Conservation (phyloP, 2,797 vertebrate genomes). For the Brachyrhaphis roseni region DNA sequence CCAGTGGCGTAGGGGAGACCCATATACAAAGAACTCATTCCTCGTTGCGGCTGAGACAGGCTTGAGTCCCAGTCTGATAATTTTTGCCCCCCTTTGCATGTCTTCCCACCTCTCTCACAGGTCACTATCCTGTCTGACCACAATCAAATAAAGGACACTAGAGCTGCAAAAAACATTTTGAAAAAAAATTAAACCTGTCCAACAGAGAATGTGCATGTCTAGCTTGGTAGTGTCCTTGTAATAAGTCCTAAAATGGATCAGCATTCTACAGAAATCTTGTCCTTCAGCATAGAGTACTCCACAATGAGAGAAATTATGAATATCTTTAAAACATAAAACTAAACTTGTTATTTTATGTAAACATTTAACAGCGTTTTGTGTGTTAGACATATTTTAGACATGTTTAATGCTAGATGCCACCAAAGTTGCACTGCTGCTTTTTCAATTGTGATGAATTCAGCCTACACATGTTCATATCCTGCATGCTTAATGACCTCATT, state of each 20-base stretch:
- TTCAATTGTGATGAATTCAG: conserved; percentile 41
- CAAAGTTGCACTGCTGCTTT: conserved; percentile 17
- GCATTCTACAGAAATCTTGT: background rate
- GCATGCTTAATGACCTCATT: conserved; percentile 84
- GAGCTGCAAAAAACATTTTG: too few species aligned
- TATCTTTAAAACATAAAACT: background rate
- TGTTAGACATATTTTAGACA: background rate
- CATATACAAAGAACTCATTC: too few species aligned
- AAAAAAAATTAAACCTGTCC: too few species aligned
- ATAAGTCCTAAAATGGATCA: background rate
- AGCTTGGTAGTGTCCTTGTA: background rate
- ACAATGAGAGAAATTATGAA: conserved; percentile 8
- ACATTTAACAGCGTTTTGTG: background rate
- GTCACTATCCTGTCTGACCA: too few species aligned
- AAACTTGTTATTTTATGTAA: background rate
- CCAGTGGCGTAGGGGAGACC: too few species aligned
- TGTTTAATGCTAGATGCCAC: background rate
- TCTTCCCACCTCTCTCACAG: too few species aligned
- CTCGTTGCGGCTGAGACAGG: too few species aligned
- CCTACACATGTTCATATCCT: conserved; percentile 76
- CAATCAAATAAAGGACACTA: too few species aligned
- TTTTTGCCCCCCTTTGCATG: too few species aligned
- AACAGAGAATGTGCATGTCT: background rate
- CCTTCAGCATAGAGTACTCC: background rate
- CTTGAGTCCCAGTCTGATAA: too few species aligned